Evolutionary conservation across 2,113 vertebrate species (phyloP), one percentile per base, ranked within the genome.

Genomic region (Hydrolagus affinis): DNA sequence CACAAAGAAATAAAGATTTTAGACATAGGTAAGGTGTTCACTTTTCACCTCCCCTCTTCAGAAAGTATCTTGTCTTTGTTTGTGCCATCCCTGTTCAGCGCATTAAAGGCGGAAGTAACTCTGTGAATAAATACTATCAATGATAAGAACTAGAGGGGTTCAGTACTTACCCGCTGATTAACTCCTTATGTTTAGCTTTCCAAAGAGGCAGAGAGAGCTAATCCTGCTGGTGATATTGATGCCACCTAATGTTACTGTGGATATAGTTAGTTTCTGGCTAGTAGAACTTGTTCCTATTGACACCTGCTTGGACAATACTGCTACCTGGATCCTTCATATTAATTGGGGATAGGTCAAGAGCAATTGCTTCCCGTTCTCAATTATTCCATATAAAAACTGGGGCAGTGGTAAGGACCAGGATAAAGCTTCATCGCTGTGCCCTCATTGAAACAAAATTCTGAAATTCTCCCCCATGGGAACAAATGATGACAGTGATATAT

Each of bases 1-100:
- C 93, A 91, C 92, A 95, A 94, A 99, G 98, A 95, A 99, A 98
- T 95, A 99, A 99, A 95, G 98, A 99, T 94, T 99, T 98, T 95
- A 95, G 98, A 94, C 97, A 99, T 96, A 98, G 98, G 97, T 99
- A 94, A 97, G 95, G 94, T 85, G 8, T 68, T 69, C 77, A 71
- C 32, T 68, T 87, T 57, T 76, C 85, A 75, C 44, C 14, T 68
- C 73, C 72, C 21, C n/a, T 56, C 10, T 2, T 72, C 28, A 86
- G 72, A 86, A 86, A 86, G 11, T 68, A 70, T 69, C 21, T 68
- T 86, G 75, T 56, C 59, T 69, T 64, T 86, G 19, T 60, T 70
- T 86, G 66, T 85, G 56, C 25, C 32, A 21, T 85, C 23, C 85
- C 69, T 64, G 59, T 73, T 86, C 21, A 70, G 8, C 19, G n/a